These are phyloP conservation scores for Apotomis turbidana DNA, from an alignment of 2,888 invertebrate genomes.

Conservation along the genomic window DNA sequence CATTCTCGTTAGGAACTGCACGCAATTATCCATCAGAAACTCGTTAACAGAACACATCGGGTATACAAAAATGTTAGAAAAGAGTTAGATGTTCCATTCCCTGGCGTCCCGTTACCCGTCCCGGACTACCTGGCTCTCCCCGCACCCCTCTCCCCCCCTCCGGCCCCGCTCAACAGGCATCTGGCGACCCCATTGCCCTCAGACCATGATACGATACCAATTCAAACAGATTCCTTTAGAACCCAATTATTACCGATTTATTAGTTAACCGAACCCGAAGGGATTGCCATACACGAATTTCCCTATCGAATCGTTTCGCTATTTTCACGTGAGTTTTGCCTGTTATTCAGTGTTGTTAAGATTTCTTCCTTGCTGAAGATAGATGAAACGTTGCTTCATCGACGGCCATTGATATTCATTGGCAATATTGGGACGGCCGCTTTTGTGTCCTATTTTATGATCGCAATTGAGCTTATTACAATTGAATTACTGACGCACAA, in stretches of 20 bases:
- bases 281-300: too few species aligned
- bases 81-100: constrained; percentile 2
- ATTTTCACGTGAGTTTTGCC: too few species aligned
- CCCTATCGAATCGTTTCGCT: too few species aligned
- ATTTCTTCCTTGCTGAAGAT: neutral
- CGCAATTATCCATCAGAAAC: too few species aligned
- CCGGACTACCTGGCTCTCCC: constrained; percentile 19
- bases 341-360: too few species aligned
- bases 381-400: neutral
- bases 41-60: too few species aligned
- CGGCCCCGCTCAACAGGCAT: constrained; percentile 31
- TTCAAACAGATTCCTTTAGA: constrained; percentile 7
- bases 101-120: constrained; percentile 17
- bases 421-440: neutral
- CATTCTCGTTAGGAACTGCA: neutral
- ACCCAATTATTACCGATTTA: constrained; percentile 1
- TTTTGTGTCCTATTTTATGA: constrained; percentile 1
- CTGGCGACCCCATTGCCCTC: constrained; percentile 25
- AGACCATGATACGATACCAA: neutral
- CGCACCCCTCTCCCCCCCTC: neutral
- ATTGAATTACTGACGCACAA: neutral
- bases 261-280: neutral
- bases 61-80: neutral
- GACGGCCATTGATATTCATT: constrained; percentile 4
- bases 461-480: neutral